Evolutionary conservation across 2,113 vertebrate genomes (phyloP), one percentile per base, ranked within the genome.

Genomic region (Prunella himalayana): DNA sequence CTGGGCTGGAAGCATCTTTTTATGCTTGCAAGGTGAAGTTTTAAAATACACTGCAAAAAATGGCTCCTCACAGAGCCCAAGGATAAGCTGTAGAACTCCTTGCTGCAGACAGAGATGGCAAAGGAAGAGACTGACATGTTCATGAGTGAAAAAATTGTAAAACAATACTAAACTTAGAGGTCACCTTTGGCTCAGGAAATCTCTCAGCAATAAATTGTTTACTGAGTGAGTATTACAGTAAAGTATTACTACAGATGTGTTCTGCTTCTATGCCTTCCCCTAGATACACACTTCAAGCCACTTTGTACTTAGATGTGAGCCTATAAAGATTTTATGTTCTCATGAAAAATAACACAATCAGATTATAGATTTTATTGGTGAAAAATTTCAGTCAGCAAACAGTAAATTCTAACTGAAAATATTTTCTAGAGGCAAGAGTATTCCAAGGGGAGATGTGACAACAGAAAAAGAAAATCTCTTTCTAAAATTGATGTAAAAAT

Each of bases 261-360:
- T 64, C 53, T 61, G 28, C 35, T 91, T 77, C 60, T 82, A 13
- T 50, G 39, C 56, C 30, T 82, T 71, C 41, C 44, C 61, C 66
- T 53, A 41, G 28, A 35, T 41, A 35, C 31, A 89, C 13, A 31
- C 60, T 64, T 51, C 44, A 64, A 82, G 31, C 23, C 49, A 60
- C 35, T 60, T 1, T 75, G 37, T 59, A 63, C 44, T 84, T 68
- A 60, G 60, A 63, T 66, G 16, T 51, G 24, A 82, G 78, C 70
- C 61, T 68, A n/a, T 84, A 72, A 91, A 94, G 84, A 90, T 76
- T 82, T 97, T 93, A 75, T 64, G 56, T 90, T 96, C 69, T 78
- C 65, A 35, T 86, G 69, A 92, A 95, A 92, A 92, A 65, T 66
- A 93, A 83, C 44, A 82, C 70, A 69, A 69, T 76, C 41, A 72